phyloP scores from a whole-genome alignment of 2,888 invertebrate species.

The Callimorpha dominula region DNA sequence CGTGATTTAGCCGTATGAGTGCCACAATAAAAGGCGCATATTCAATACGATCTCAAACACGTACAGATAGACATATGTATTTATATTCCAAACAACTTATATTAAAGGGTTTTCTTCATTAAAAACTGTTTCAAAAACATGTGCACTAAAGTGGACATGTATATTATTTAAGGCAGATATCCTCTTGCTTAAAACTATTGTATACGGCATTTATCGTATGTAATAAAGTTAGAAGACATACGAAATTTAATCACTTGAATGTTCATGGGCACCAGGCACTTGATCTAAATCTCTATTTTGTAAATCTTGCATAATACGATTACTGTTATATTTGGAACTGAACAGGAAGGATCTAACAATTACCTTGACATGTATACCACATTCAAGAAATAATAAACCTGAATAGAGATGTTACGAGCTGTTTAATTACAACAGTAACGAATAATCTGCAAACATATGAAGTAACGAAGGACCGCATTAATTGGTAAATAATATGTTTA shows the following conservation, averaged over 20 bases:
- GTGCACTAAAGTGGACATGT: too few species aligned
- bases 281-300: slow-evolving; percentile 52
- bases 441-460: not conserved
- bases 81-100: too few species aligned
- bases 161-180: too few species aligned
- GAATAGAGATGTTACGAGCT: not conserved
- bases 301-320: slow-evolving; percentile 32
- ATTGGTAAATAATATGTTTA: too few species aligned
- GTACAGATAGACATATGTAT: too few species aligned
- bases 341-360: slow-evolving; percentile 18
- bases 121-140: not conserved
- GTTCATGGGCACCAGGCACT: slow-evolving; percentile 39
- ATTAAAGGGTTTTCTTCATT: too few species aligned
- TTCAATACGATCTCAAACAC: too few species aligned
- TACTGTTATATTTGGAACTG: slow-evolving; percentile 22
- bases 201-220: too few species aligned
- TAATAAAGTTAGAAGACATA: slow-evolving; percentile 24
- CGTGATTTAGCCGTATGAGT: too few species aligned
- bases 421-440: not conserved
- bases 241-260: slow-evolving; percentile 51
- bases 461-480: too few species aligned
- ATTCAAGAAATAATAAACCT: slow-evolving; percentile 5
- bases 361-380: slow-evolving; percentile 22
- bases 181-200: too few species aligned
- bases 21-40: too few species aligned